A percentile compares a stretch with the other conserved stretches of the same genome.
phyloP scores from a whole-genome alignment of 2,113 vertebrate species.

The Macquaria ambigua region DNA sequence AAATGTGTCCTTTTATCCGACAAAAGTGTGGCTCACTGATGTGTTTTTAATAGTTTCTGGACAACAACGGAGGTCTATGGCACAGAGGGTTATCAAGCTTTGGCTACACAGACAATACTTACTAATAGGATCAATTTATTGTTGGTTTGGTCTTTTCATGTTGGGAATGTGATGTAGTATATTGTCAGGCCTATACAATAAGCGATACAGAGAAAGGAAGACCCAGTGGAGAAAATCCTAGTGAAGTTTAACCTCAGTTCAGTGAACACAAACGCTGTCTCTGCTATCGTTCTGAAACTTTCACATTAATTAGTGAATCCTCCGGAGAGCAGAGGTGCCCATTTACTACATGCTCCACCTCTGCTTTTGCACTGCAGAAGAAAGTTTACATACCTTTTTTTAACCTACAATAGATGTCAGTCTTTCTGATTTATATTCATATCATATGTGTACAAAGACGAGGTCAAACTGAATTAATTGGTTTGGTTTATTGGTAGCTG shows the following conservation, averaged over 20 bases:
- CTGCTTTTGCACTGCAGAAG: neutral
- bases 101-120: neutral
- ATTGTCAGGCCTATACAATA: neutral
- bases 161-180: no score
- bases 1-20: neutral
- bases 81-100: neutral
- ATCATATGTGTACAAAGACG: neutral
- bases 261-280: neutral
- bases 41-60: neutral
- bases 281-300: neutral
- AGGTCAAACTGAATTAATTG: neutral
- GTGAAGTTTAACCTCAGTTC: neutral
- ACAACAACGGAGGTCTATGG: neutral
- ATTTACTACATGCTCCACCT: neutral
- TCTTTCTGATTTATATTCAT: neutral
- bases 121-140: neutral
- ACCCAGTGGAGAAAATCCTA: neutral
- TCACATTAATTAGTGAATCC: neutral
- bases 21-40: no score
- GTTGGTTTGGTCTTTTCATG: neutral
- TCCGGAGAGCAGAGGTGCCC: neutral
- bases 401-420: neutral
- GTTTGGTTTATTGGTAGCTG: constrained; percentile 10
- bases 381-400: neutral
- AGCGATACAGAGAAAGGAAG: neutral